Evolutionary conservation across 2,113 vertebrate species (phyloP), one percentile per base, ranked within the genome.

Genomic region (Ceyx cyanopectus): DNA sequence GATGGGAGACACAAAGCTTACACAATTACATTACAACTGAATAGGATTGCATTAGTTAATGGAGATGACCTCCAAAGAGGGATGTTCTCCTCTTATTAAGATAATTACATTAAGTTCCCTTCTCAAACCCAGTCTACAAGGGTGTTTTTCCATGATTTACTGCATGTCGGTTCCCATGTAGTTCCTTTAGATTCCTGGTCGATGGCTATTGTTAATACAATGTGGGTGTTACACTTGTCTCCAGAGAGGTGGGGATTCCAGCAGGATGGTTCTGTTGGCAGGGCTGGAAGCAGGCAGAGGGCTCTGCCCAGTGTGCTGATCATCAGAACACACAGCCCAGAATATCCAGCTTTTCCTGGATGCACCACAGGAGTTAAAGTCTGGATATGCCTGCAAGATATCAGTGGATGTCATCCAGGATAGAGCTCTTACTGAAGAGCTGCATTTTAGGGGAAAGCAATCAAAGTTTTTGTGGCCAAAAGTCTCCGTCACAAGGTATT

Each of bases 21-120:
- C 74, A 53, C 85, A 87, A 66, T 75, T 66, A 23, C 54, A 56
- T 78, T 54, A 60, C 32, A 30, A 7, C 46, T 15, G 50, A 78
- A 30, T 9, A 37, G 20, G 79, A 73, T 30, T 37, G 68, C 89
- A 24, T 72, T 77, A 56, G 65, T 81, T 78, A 78, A 81, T 74
- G 73, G 69, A 65, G 81, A 68, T 63, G 81, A 80, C 75, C 90
- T 87, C 84, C 34, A 29, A 77, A 54, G 89, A 65, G 41, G 79
- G 76, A 86, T 19, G 72, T 16, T 81, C 75, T 86, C 70, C 69
- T 90, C 67, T 85, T 65, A 81, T 77, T 85, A 85, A 77, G 78
- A 69, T 83, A 80, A 83, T 91, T 63, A 46, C 68, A 63, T 91
- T 80, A 87, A 73, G 75, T 78, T 84, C 75, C 53, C 67, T 75